Evolutionary conservation across 2,113 vertebrate species (phyloP).

Genomic region (Glaucomys volans): DNA sequence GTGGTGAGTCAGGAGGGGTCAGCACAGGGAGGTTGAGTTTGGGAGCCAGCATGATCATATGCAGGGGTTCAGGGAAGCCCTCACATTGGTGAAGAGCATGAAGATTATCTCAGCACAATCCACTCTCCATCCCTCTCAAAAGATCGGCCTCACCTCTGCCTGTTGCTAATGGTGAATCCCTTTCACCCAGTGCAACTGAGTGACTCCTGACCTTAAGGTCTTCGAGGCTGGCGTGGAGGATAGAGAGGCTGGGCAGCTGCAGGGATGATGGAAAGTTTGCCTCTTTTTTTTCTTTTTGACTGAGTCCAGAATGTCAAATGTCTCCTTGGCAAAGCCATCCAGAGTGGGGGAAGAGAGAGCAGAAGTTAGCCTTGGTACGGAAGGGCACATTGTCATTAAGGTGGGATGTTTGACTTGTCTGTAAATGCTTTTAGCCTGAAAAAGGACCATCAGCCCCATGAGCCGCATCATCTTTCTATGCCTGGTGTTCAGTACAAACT

Average conservation of each 20-base stretch:
- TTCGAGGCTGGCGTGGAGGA: no score
- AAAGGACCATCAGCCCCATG: rapidly evolving
- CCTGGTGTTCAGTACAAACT: not conserved
- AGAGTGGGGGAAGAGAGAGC: no score
- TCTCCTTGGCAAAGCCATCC: not conserved
- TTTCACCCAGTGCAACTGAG: rapidly evolving
- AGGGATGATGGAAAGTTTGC: not conserved
- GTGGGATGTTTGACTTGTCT: not conserved
- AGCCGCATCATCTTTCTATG: rapidly evolving
- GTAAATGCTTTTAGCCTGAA: not conserved
- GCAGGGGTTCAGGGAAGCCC: not conserved
- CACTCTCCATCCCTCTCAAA: not conserved
- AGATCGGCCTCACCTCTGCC: rapidly evolving
- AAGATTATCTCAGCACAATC: not conserved
- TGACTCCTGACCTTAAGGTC: not conserved
- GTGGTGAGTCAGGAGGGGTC: rapidly evolving
- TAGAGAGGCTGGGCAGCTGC: not conserved
- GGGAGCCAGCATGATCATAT: not conserved
- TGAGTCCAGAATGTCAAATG: no score
- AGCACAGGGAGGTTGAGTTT: no score
- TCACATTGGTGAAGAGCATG: not conserved
- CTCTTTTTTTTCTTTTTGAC: not conserved
- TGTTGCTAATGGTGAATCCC: no score
- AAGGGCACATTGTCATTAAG: rapidly evolving
- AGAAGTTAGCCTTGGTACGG: not conserved